A percentile compares a stretch with the other conserved stretches of the same genome.
Evolutionary conservation across 1,140 invertebrate genomes (phyloP).

Genomic region (Lepeophtheirus salmonis): DNA sequence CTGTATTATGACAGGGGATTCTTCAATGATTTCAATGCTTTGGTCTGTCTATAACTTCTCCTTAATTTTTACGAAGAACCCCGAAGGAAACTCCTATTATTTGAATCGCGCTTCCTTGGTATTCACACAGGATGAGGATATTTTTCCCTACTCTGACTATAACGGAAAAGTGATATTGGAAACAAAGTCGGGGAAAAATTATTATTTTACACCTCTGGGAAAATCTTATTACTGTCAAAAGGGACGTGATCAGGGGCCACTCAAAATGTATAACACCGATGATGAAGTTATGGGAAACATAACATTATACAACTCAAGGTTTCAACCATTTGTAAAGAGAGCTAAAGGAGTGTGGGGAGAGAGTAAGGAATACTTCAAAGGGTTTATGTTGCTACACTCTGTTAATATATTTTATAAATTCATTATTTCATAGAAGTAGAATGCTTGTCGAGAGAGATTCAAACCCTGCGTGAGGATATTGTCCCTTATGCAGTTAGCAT

Average conservation of each 20-base stretch:
- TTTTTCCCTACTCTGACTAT: neutral
- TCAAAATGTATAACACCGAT: conserved; percentile 1
- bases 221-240: conserved; percentile 3
- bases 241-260: conserved; percentile 6
- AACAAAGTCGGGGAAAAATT: neutral
- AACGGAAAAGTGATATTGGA: neutral
- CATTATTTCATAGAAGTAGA: neutral
- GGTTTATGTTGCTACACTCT: no score
- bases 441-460: neutral
- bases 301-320: conserved; percentile 4
- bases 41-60: conserved; percentile 13
- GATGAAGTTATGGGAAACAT: conserved; percentile 9
- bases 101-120: neutral
- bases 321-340: conserved; percentile 14
- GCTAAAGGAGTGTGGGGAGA: conserved; percentile 14
- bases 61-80: conserved; percentile 10
- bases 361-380: neutral
- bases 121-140: neutral
- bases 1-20: neutral
- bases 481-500: neutral
- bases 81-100: conserved; percentile 14
- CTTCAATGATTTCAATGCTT: neutral
- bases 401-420: neutral
- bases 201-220: conserved; percentile 11
- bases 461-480: conserved; percentile 5